phyloP scores from a whole-genome alignment of 2,888 invertebrate genomes.

The Tribolium freemani region DNA sequence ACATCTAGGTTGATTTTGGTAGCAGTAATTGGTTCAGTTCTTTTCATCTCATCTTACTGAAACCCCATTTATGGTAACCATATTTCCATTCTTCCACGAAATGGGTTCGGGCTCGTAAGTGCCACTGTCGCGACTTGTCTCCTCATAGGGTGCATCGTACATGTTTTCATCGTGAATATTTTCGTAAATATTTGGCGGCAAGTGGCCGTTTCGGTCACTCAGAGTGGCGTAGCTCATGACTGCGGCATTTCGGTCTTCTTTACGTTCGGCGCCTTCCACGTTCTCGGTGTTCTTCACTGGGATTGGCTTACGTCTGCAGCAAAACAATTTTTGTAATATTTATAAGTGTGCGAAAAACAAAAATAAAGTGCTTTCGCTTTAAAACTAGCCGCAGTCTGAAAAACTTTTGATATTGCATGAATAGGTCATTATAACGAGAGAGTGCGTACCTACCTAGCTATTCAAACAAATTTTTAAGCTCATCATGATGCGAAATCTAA shows the following conservation, averaged over 20 bases:
- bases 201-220: slow-evolving; percentile 76
- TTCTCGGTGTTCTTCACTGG: slow-evolving; percentile 92
- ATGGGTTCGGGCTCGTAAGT: slow-evolving; percentile 79
- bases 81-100: slow-evolving; percentile 70
- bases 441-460: no score
- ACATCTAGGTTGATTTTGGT: slow-evolving; percentile 26
- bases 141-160: slow-evolving; percentile 83
- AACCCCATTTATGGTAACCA: slow-evolving; percentile 91
- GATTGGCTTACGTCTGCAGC: slow-evolving; percentile 80
- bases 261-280: slow-evolving; percentile 87
- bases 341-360: no score
- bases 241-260: slow-evolving; percentile 88
- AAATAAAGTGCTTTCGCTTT: no score
- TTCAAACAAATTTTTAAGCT: no score
- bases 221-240: slow-evolving; percentile 91
- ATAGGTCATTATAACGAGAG: no score
- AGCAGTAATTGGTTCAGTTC: slow-evolving; percentile 34
- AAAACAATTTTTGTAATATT: no score
- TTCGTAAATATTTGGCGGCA: slow-evolving; percentile 72
- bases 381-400: no score
- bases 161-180: slow-evolving; percentile 78
- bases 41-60: slow-evolving; percentile 78
- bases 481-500: no score
- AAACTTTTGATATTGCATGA: no score
- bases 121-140: slow-evolving; percentile 73